phyloP scores from a whole-genome alignment of 2,113 vertebrate genomes.

The Anoplopoma fimbria region DNA sequence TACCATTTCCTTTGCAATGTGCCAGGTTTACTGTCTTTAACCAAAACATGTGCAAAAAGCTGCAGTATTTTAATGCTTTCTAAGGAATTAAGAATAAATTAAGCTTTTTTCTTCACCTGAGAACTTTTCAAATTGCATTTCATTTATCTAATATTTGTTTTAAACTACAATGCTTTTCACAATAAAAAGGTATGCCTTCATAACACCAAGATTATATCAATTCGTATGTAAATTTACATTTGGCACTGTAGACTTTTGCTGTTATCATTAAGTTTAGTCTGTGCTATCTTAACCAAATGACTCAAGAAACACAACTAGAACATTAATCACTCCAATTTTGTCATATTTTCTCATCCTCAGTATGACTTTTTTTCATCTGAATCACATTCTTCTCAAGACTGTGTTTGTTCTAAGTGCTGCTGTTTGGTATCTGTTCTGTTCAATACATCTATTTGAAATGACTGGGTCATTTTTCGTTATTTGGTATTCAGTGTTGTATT shows the following conservation, averaged over 20 bases:
- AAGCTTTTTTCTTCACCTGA: slow-evolving; percentile 34
- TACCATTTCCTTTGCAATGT: slow-evolving; percentile 41
- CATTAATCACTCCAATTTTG: not conserved
- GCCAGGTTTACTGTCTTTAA: slow-evolving; percentile 46
- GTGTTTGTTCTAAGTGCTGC: slow-evolving; percentile 60
- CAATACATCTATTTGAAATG: slow-evolving; percentile 57
- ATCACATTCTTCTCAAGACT: slow-evolving; percentile 8
- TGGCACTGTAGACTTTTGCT: slow-evolving; percentile 47
- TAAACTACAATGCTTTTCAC: slow-evolving; percentile 62
- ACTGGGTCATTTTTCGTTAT: not conserved
- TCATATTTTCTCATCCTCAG: slow-evolving; percentile 6
- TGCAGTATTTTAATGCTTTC: slow-evolving; percentile 63
- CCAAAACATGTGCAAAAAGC: slow-evolving; percentile 32
- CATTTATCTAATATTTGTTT: slow-evolving; percentile 44
- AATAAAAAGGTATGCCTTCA: slow-evolving; percentile 47
- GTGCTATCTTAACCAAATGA: slow-evolving; percentile 56
- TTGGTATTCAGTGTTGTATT: not conserved
- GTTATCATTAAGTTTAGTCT: slow-evolving; percentile 27
- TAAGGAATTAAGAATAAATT: slow-evolving; percentile 17
- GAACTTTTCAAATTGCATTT: slow-evolving; percentile 20
- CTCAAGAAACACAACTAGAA: slow-evolving; percentile 8
- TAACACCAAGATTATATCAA: slow-evolving; percentile 48
- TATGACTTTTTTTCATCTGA: slow-evolving; percentile 11
- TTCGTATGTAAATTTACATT: slow-evolving; percentile 35
- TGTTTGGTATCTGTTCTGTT: slow-evolving; percentile 62